Evolutionary conservation across 2,113 vertebrate genomes (phyloP), one percentile per base, ranked within the genome.

Genomic region (Syrrhaptes paradoxus): DNA sequence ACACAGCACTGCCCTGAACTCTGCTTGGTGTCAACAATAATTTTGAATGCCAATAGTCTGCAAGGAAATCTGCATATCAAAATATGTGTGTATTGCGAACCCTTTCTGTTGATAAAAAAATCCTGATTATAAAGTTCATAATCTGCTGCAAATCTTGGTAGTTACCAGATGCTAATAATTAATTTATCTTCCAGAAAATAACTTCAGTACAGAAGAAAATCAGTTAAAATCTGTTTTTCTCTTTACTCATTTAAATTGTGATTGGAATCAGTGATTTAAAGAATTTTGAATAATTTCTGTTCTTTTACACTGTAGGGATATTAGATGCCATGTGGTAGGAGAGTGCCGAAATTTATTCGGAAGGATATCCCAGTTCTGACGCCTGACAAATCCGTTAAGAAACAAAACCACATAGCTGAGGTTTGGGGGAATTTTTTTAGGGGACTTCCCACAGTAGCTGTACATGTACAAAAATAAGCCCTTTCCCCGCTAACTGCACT

Each of bases 181-280:
- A 87, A 76, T 86, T 78, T 88, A 4, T 89, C 65, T 95, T 59
- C 34, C 68, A 93, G 73, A 95, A 96, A 92, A 86, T 78, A 87
- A 72, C 85, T 63, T 13, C 49, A 81, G 38, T 77, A 95, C 93
- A 95, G 93, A 95, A 87, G 89, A 95, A 93, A 86, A 95, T 89
- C 3, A 90, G 94, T 90, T 90, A 70, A 90, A 81, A 95, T 84
- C 96, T 96, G 94, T 85, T 95, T 95, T 95, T 93, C 79, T 90
- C 90, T 89, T 84, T 80, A 52, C 65, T 59, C 63, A 85, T 94
- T 87, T 96, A 78, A 85, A 63, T 68, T 93, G 87, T 79, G 85
- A 89, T 96, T 93, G 80, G 86, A 96, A 95, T 95, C 84, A 57
- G 91, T 36, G 57, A 95, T 93, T 95, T 95, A 92, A 97, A 92